Conservation (phyloP, 1,140 invertebrate species). For the Coboldia fuscipes region DNA sequence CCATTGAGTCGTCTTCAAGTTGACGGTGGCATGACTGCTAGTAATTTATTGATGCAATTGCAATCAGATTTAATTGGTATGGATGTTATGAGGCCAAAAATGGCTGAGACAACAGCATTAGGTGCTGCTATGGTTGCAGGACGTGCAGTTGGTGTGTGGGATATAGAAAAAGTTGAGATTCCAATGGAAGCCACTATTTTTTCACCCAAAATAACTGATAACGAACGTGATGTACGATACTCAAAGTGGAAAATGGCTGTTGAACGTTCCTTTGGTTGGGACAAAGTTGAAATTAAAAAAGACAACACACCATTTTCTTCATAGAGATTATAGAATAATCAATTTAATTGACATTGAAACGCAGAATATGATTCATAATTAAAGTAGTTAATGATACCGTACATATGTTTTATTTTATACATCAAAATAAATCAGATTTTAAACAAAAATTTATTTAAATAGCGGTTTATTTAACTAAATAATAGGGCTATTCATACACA, state of each 20-base stretch:
- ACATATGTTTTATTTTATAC: too few relatives aligned
- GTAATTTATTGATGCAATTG: constrained; percentile 65
- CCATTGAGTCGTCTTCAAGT: constrained; percentile 50
- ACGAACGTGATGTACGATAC: constrained; percentile 50
- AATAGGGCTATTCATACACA: too few relatives aligned
- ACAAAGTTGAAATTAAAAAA: too few relatives aligned
- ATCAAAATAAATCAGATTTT: too few relatives aligned
- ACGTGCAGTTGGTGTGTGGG: constrained; percentile 37
- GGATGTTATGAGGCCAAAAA: constrained; percentile 44
- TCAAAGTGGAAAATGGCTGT: constrained; percentile 71
- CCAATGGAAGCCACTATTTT: constrained; percentile 37
- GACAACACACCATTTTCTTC: too few relatives aligned
- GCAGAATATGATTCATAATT: too few relatives aligned
- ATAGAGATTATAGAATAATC: too few relatives aligned
- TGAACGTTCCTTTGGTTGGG: constrained; percentile 59
- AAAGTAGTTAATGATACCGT: too few relatives aligned
- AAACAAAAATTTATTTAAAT: too few relatives aligned
- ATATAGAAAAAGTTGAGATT: constrained; percentile 19
- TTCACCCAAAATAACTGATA: constrained; percentile 35
- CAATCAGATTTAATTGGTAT: constrained; percentile 31
- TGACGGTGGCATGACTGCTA: constrained; percentile 84
- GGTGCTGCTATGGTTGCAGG: constrained; percentile 64
- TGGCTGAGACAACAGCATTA: constrained; percentile 67
- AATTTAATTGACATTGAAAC: too few relatives aligned
- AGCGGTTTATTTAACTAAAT: too few relatives aligned